A percentile compares a stretch with the other conserved stretches of the same genome.
phyloP scores from a whole-genome alignment of 2,113 vertebrate species.

The Calidris pugnax region DNA sequence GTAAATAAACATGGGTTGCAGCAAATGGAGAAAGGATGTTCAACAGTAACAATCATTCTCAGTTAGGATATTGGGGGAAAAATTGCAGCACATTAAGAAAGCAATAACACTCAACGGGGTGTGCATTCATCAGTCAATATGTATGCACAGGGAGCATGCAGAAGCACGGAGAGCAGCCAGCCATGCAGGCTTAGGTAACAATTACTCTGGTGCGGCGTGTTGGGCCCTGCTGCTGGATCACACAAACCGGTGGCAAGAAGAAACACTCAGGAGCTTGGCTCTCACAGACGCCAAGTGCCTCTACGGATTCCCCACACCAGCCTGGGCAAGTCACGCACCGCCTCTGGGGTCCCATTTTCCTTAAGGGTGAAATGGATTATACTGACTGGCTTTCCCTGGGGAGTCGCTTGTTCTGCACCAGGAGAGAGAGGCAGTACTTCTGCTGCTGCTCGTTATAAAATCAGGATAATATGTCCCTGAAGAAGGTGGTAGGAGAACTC shows the following conservation, averaged over 20 bases:
- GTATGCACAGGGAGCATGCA: neutral
- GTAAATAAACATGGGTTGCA: constrained; percentile 20
- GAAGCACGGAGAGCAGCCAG: neutral
- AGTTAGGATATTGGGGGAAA: constrained; percentile 27
- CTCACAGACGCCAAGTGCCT: fast-evolving
- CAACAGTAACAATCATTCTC: constrained; percentile 17
- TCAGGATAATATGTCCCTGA: neutral
- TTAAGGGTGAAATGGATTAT: neutral
- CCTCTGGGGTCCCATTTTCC: neutral
- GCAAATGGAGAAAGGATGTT: constrained; percentile 26
- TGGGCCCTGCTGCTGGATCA: neutral
- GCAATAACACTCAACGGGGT: constrained; percentile 32
- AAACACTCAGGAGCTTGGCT: neutral
- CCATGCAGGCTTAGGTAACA: neutral
- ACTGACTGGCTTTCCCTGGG: neutral
- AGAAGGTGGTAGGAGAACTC: neutral
- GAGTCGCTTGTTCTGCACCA: neutral
- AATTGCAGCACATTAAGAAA: constrained; percentile 44
- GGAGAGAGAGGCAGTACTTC: neutral
- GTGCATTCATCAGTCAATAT: constrained; percentile 35
- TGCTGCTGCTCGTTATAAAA: neutral
- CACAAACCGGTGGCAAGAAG: fast-evolving
- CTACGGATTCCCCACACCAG: neutral
- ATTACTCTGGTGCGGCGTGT: neutral
- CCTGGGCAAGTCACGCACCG: fast-evolving